Base-by-base conservation (phyloP, 2,797 vertebrate genomes). In the Emydoidea blandingii region DNA sequence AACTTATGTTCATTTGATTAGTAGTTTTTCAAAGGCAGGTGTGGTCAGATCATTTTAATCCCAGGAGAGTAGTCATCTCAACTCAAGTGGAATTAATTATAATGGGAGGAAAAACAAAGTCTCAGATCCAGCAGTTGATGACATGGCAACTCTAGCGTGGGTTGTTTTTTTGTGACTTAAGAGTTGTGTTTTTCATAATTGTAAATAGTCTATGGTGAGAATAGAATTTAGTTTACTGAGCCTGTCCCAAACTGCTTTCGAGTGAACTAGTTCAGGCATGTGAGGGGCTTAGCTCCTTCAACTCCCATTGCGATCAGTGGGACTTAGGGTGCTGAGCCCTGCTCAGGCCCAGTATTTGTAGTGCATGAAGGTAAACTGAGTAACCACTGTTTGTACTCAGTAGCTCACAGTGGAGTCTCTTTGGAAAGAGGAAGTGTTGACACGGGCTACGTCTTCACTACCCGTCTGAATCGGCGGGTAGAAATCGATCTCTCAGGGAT, bases 21-120 rank as follows among this genome's bases (percentile, higher is more conserved):
- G 44, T 78, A 78, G 47, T 54, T 87, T 93, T 82, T 52, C 87
- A 91, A 91, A 31, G 91, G 87, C 88, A 96, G 95, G 95, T 96
- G 79, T 94, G 92, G 74, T 89, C 52, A 94, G 34, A 37, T 91
- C 86, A 80, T 93, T 95, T 93, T 91, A 50, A 96, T 95, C 96
- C 91, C 87, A 86, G 1, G 88, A 79, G 81, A 89, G 68, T 91
- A 6, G 27, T 95, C 81, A 91, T n/a, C 95, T 93, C 91, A 86
- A 91, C 94, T 94, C 92, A 0, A 11, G 68, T 47, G 37, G 50
- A 91, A 89, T 49, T 76, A 91, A 86, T 96, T 95, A 95, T 16
- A 53, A 23, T 83, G 44, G 53, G 29, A 89, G 21, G 68, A n/a
- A 68, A 68, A 65, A n/a, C 29, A n/a, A 78, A 25, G 44, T 72